Conservation (phyloP, 2,888 invertebrate genomes). For the Sarcophaga variegata region DNA sequence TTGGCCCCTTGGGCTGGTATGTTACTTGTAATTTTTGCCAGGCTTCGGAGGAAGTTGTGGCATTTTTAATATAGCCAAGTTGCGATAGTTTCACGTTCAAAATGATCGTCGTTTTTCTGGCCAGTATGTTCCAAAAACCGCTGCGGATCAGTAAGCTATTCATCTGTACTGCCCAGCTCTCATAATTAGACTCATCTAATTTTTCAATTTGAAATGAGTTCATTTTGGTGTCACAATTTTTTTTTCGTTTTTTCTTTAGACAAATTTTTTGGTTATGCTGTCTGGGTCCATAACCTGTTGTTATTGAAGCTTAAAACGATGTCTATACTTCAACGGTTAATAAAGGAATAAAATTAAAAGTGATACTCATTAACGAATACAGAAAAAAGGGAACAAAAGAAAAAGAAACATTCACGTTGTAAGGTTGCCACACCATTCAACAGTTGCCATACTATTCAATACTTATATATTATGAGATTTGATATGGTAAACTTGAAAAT, state of each 20-base stretch:
- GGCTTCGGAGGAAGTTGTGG: conserved; percentile 56
- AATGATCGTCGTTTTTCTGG: conserved; percentile 41
- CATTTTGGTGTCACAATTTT: no score
- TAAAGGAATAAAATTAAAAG: conserved; percentile 13
- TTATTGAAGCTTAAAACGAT: not conserved
- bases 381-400: no score
- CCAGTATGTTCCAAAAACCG: not conserved
- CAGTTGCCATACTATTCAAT: no score
- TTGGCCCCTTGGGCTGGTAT: not conserved
- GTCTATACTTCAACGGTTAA: not conserved
- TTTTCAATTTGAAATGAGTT: conserved; percentile 24
- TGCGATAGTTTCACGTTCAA: conserved; percentile 59
- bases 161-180: not conserved
- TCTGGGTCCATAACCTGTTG: conserved; percentile 64
- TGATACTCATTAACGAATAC: not conserved
- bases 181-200: not conserved
- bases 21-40: conserved; percentile 52
- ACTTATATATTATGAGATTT: no score
- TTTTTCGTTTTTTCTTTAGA: no score
- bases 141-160: not conserved
- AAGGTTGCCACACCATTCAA: no score
- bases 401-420: no score
- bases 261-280: conserved; percentile 6
- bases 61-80: conserved; percentile 59
- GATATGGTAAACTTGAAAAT: no score